Percentiles rank a stretch among this genome's conserved stretches.
Evolutionary conservation across 1,140 invertebrate genomes (phyloP).

Genomic region (Carposina sasakii): DNA sequence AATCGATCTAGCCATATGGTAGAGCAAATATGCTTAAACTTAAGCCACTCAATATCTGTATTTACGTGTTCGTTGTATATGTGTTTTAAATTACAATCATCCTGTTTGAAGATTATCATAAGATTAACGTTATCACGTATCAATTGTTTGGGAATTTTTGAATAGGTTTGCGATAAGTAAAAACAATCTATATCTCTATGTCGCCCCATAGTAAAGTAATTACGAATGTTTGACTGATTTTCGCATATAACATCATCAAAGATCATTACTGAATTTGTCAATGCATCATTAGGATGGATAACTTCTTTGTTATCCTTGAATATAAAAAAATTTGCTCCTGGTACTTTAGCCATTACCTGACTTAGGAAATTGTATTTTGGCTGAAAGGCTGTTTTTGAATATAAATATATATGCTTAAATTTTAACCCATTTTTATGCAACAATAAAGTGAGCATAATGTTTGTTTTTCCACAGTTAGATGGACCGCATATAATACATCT

Average conservation of each 20-base stretch:
- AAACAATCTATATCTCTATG: conserved; percentile 51
- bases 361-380: conserved; percentile 4
- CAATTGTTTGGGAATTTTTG: conserved; percentile 52
- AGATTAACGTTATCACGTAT: conserved; percentile 55
- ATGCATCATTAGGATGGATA: conserved; percentile 13
- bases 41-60: conserved; percentile 36
- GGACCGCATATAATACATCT: conserved; percentile 7
- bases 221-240: conserved; percentile 39
- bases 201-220: conserved; percentile 50
- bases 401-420: conserved; percentile 3
- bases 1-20: conserved; percentile 34
- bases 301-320: conserved; percentile 6
- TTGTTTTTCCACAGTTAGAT: conserved; percentile 12
- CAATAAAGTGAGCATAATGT: conserved; percentile 4
- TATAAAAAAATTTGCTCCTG: background rate
- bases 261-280: conserved; percentile 40
- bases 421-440: conserved; percentile 5
- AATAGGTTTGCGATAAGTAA: conserved; percentile 52
- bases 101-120: conserved; percentile 51
- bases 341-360: background rate
- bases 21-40: conserved; percentile 39
- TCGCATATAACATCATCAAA: conserved; percentile 54
- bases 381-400: conserved; percentile 5
- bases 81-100: conserved; percentile 54
- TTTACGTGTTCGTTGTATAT: conserved; percentile 51